phyloP scores from a whole-genome alignment of 2,113 vertebrate species.

The Prunella himalayana region DNA sequence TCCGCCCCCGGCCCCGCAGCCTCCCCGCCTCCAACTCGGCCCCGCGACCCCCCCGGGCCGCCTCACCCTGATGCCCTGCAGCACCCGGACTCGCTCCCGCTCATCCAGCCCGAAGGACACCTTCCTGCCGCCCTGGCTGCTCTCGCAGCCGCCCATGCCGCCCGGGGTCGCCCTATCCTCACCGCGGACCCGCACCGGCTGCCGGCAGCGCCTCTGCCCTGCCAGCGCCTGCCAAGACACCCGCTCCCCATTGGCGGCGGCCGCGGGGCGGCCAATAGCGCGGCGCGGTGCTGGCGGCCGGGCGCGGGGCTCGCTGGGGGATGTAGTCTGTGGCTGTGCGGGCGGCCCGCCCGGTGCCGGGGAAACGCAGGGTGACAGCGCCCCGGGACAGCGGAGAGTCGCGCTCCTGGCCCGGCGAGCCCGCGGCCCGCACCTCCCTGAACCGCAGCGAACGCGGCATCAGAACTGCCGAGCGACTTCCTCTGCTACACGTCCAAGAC shows the following conservation, averaged over 20 bases:
- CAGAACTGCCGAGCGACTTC: accelerated
- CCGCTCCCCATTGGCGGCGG: neutral
- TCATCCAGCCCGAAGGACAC: constrained; percentile 89
- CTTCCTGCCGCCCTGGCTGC: constrained; percentile 74
- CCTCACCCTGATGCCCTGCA: constrained; percentile 91
- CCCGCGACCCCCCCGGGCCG: neutral
- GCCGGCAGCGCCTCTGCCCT: neutral
- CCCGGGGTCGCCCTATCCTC: neutral
- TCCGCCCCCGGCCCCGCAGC: neutral
- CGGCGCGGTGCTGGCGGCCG: neutral
- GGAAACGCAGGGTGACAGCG: accelerated
- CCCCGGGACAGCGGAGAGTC: accelerated
- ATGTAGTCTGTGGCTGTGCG: constrained; percentile 22
- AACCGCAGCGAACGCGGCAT: accelerated
- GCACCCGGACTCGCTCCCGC: constrained; percentile 86
- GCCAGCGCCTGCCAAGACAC: neutral
- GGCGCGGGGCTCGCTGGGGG: constrained; percentile 40
- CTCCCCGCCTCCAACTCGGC: neutral
- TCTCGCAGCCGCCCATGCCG: constrained; percentile 81
- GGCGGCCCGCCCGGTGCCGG: neutral
- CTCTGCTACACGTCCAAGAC: accelerated
- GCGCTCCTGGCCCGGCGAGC: no score
- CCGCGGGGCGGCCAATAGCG: neutral
- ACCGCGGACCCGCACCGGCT: neutral
- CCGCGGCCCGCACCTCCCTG: neutral